Evolutionary conservation across 2,113 vertebrate genomes (phyloP), one percentile per base, ranked within the genome.

Genomic region (Rhinolophus sinicus): DNA sequence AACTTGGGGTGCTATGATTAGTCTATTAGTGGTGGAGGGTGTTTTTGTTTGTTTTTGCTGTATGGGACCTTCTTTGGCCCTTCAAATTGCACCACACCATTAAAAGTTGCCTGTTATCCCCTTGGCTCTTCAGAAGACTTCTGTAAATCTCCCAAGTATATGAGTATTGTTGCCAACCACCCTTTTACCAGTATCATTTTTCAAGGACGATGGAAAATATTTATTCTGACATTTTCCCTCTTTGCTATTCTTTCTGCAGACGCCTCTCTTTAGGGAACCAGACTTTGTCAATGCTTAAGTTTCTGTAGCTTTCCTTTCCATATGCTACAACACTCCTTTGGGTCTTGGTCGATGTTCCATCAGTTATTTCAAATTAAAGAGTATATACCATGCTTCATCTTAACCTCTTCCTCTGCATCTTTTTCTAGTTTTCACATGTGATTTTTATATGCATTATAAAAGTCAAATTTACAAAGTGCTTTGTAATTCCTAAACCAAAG

Each of bases 391-490:
- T 28, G 18, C 33, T 60, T 78, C 38, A 60, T 21, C 24, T 84
- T 95, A 93, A 91, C 16, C 1, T 85, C 15, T 65, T 90, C 33
- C 6, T 86, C 7, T 69, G 64, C 3, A 77, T 62, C 38, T 28
- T 88, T 69, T 75, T 44, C 38, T 91, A 6, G 28, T 87, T 38
- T 75, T 52, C 3, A 67, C 90, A 64, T 58, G 28, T 88, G 84
- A 95, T 76, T 47, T 87, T 19, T 44, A 47, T 64, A n/a, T 60
- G 21, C 38, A 96, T 67, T 84, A 85, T 80, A 65, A 90, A 92
- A 86, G 78, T 92, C 54, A 93, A 80, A 44, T 58, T 95, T 67
- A 62, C n/a, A 54, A 92, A 89, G 21, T 75, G 19, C 56, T 96
- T 83, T 86, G 62, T 83, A 47, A 91, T 60, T 22, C 30, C n/a